Base-by-base conservation (phyloP, 30 jellyfish, hydroid and myxozoan genomes). In the Turritopsis rubra region DNA sequence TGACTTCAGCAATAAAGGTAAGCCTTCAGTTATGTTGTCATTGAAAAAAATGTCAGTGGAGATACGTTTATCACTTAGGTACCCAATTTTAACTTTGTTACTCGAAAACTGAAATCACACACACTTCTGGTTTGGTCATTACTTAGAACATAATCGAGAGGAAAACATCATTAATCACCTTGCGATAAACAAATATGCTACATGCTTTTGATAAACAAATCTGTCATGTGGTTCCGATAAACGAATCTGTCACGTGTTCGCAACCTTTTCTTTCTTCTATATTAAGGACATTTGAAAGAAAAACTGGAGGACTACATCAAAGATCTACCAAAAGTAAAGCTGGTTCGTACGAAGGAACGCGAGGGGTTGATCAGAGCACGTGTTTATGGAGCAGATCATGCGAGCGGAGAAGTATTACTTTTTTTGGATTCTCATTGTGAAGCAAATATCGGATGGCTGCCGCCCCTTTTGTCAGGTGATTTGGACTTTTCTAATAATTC, bases 351-450 rank as follows among this genome's bases (percentile, higher is more conserved):
- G 19, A 71, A 77, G n/a, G 88, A 90, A 80, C 79, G 97, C 21
- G 99, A 95, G 77, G 99, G 99, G 7, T 86, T 95, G 79, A 95
- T 95, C 77, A 54, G 97, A 25, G 99, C 99, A 21, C 88, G 97
- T 27, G 96, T 91, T 16, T 90, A 74, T 81, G 99, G 99, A 18
- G 99, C 99, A 5, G 95, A 95, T 53, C 97, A 90, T 79, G 83
- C 99, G 20, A 80, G 90, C 29, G 99, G 97, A 1, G 99, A 95
- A 26, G 93, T 89, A 16, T 88, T 95, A 22, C 83, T 95, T 52
- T 95, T 95, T 72, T 92, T 95, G 31, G 99, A 95, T 82, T 89
- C 99, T 18, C 99, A 95, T 84, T 95, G 99, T 75, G 99, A 95
- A 74, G 90, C 97, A 1, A 95, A 90, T 65, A 89, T 86, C 28